Conservation (phyloP, 2,888 invertebrate genomes). For the Bombylius major region DNA sequence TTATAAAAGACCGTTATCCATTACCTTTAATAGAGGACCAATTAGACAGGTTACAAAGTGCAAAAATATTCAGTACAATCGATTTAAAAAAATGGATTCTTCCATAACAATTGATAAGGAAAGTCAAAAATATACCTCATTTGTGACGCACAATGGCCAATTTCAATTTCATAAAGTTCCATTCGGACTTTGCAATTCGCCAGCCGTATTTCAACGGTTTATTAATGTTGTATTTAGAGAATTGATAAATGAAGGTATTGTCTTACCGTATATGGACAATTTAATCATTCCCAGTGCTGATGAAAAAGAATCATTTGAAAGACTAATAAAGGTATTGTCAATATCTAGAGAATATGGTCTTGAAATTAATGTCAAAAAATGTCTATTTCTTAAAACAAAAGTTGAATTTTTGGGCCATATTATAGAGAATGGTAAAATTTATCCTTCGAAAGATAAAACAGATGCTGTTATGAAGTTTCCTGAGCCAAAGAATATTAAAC, state of each 20-base stretch:
- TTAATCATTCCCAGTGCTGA: conserved; percentile 1
- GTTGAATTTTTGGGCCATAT: conserved; percentile 19
- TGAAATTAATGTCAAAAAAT: conserved; percentile 15
- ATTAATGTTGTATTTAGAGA: conserved; percentile 4
- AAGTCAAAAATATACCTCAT: too few relatives aligned
- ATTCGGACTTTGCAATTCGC: conserved; percentile 28
- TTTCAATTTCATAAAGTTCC: conserved; percentile 27
- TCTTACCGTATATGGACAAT: conserved; percentile 2
- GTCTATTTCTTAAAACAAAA: conserved; percentile 15
- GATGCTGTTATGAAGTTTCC: conserved; percentile 21
- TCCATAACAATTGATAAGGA: too few relatives aligned
- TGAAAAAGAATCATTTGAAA: conserved; percentile 4
- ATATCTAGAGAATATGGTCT: conserved; percentile 8
- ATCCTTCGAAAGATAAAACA: conserved; percentile 19
- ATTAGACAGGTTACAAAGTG: too few relatives aligned
- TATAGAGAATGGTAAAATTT: conserved; percentile 13
- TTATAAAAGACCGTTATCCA: too few relatives aligned
- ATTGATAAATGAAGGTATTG: background rate
- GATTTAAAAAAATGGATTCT: too few relatives aligned
- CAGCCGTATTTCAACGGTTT: conserved; percentile 23
- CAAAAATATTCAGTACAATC: too few relatives aligned
- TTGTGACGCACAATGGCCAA: too few relatives aligned
- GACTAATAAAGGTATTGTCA: background rate
- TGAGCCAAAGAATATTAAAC: conserved; percentile 17
- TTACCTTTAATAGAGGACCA: too few relatives aligned